Conservation (phyloP, 2,888 invertebrate genomes). For the Xylota sylvarum region DNA sequence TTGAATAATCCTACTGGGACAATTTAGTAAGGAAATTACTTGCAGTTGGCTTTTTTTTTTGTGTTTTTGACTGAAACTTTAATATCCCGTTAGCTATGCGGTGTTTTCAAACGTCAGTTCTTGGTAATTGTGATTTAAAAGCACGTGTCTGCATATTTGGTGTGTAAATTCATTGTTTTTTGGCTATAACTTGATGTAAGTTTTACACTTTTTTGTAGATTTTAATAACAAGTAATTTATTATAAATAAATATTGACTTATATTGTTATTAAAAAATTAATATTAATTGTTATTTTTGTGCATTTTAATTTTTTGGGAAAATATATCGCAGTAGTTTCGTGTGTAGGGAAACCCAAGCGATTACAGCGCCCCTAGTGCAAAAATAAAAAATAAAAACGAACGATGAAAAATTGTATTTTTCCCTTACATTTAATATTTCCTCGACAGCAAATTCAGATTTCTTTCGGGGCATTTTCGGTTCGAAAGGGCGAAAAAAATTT, state of each 20-base stretch:
- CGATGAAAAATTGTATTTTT: too few relatives aligned
- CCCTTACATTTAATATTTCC: too few relatives aligned
- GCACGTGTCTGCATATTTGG: conserved; percentile 13
- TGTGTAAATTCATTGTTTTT: conserved; percentile 20
- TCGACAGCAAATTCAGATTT: too few relatives aligned
- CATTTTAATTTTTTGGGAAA: conserved; percentile 12
- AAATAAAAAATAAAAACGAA: too few relatives aligned
- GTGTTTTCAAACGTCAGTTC: conserved; percentile 15
- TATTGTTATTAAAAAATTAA: conserved; percentile 5
- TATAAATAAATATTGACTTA: conserved; percentile 23
- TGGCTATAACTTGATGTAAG: conserved; percentile 10
- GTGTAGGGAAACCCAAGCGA: conserved; percentile 8
- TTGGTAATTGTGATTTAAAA: conserved; percentile 1
- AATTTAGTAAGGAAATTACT: conserved; percentile 31
- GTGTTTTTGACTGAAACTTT: conserved; percentile 11
- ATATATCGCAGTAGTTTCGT: conserved; percentile 27
- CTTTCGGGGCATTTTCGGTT: too few relatives aligned
- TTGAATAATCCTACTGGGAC: conserved; percentile 31
- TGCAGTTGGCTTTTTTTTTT: background rate
- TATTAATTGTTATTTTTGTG: too few relatives aligned
- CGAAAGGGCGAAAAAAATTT: too few relatives aligned
- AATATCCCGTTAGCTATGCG: conserved; percentile 8
- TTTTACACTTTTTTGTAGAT: conserved; percentile 19
- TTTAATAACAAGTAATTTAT: conserved; percentile 24
- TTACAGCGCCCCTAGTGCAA: too few relatives aligned